phyloP scores from a whole-genome alignment of 2,888 invertebrate species.

The Metopia argyrocephala region DNA sequence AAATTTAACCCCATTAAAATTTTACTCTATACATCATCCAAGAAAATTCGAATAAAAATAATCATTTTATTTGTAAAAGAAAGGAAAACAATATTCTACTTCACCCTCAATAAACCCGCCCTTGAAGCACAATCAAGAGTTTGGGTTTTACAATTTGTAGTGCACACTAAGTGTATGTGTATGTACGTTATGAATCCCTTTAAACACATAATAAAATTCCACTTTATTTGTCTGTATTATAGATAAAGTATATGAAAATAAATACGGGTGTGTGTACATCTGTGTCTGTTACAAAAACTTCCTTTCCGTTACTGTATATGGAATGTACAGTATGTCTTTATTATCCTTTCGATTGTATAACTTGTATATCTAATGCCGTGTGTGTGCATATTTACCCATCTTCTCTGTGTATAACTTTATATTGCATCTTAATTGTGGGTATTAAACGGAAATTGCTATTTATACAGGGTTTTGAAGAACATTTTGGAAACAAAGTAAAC shows the following conservation, averaged over 20 bases:
- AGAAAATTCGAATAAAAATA: no score
- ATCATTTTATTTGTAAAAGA: no score
- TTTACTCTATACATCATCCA: no score
- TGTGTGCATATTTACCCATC: not conserved
- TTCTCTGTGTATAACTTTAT: conserved; percentile 55
- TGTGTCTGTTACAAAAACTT: conserved; percentile 23
- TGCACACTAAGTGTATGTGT: not conserved
- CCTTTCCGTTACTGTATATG: conserved; percentile 9
- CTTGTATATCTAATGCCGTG: not conserved
- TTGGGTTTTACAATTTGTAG: no score
- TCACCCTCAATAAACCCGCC: no score
- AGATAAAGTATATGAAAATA: conserved; percentile 35
- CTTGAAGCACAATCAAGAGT: no score
- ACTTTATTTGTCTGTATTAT: conserved; percentile 59
- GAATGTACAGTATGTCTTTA: conserved; percentile 26
- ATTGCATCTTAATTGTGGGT: conserved; percentile 76
- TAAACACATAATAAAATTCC: conserved; percentile 73
- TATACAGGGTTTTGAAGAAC: conserved; percentile 37
- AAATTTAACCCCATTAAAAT: no score
- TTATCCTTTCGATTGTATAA: conserved; percentile 16
- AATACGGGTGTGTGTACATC: conserved; percentile 65
- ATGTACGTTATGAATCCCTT: conserved; percentile 67
- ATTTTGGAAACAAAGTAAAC: not conserved
- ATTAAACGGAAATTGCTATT: conserved; percentile 73
- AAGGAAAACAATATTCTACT: no score